Conservation (phyloP, 53 echinoderm and acorn worm species). For the Hippasteria phrygiana region DNA sequence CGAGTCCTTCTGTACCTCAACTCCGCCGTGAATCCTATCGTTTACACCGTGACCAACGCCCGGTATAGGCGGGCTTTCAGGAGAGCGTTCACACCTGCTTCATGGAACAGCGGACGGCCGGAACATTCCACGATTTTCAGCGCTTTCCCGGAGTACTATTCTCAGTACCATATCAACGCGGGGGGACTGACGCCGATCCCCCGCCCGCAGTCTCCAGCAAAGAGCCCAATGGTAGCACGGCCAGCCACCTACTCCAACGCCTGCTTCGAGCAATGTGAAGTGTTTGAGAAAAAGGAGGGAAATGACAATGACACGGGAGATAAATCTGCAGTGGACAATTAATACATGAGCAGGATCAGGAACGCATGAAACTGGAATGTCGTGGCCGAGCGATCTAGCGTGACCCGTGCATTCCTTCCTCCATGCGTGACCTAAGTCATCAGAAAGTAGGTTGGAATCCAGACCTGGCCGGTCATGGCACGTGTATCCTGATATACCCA, state of each 20-base stretch:
- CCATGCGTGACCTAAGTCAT: too few species aligned
- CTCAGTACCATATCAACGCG: constrained; percentile 6
- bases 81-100: constrained; percentile 24
- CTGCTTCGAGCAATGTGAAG: background rate
- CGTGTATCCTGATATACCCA: too few species aligned
- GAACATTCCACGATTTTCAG: constrained; percentile 25
- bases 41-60: constrained; percentile 53
- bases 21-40: constrained; percentile 53
- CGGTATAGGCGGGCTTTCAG: constrained; percentile 54
- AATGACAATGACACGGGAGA: background rate
- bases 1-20: constrained; percentile 34
- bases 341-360: background rate
- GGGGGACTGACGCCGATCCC: background rate
- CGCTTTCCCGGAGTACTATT: constrained; percentile 38
- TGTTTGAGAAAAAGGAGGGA: background rate
- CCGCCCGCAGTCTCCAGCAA: background rate
- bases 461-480: too few species aligned
- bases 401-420: too few species aligned
- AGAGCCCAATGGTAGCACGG: constrained; percentile 36
- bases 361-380: too few species aligned
- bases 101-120: constrained; percentile 16
- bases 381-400: too few species aligned
- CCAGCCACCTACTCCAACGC: constrained; percentile 57
- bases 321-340: background rate
- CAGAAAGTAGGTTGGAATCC: too few species aligned